Base-by-base conservation (phyloP, 2,888 invertebrate species). In the Homarus gammarus region DNA sequence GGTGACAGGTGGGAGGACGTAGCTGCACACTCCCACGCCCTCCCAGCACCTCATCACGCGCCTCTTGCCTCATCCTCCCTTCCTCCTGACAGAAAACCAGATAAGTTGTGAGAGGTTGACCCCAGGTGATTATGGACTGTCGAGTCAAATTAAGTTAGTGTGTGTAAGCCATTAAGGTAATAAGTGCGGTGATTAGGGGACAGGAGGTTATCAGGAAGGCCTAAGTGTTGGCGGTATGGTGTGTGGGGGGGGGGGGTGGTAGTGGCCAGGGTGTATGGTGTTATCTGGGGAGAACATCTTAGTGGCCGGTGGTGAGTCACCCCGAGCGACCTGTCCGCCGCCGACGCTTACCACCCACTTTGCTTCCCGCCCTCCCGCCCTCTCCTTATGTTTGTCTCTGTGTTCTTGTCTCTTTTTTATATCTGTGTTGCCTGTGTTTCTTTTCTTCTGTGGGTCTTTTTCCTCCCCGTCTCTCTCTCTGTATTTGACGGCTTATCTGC, bases 301-400 rank as follows among this genome's bases (percentile, higher is more conserved):
- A 38, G 79, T 27, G 79, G 64, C 36, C 78, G 64, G 27, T 56
- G 61, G 64, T 79, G 79, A 79, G 56, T 79, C 79, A 79, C 56
- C 36, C 40, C 10, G 18, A 2, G 12, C 38, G 22, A 73, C 36
- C 38, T 36, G 6, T 36, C 73, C 73, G 22, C 38, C 40, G n/a
- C 73, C 8, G 10, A 40, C n/a, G 12, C 38, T 10, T 40, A 27
- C 38, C 22, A 18, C 73, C 0, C 56, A 56, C 3, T 56, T 56
- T 56, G 56, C 18, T 56, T 31, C 70, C 18, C 70, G 31, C 64
- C 22, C 64, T 64, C 64, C 6, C 64, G 8, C 15, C 31, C 64
- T 64, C 64, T 64, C 1, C 18, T 10, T 8, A 27, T 70, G n/a
- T 70, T 33, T 70, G 31, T 27, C 68, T 70, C n/a, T 70, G 31